A percentile compares a stretch with the other conserved stretches of the same genome.
These are phyloP conservation scores for Trichogramma pretiosum DNA, from an alignment of 1,140 invertebrate species.

Conservation along the genomic window DNA sequence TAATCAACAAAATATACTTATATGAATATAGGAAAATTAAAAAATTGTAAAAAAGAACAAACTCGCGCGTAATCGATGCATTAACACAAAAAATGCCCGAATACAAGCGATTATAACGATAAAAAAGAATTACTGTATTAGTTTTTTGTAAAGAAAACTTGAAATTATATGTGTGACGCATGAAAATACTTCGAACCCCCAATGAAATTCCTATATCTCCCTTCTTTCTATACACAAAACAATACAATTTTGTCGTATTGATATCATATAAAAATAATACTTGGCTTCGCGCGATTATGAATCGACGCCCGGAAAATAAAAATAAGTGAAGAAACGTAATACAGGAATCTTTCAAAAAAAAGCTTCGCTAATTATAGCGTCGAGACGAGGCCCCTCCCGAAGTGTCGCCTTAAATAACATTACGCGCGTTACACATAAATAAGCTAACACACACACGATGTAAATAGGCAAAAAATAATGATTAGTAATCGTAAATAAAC, in stretches of 20 bases:
- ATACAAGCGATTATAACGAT: neutral
- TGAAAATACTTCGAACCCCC: too few species aligned
- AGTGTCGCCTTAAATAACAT: conserved; percentile 19
- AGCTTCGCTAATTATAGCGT: conserved; percentile 2
- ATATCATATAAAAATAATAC: conserved; percentile 2
- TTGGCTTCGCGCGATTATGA: conserved; percentile 16
- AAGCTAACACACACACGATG: conserved; percentile 13
- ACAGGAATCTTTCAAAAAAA: neutral
- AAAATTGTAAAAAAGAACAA: too few species aligned
- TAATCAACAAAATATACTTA: too few species aligned
- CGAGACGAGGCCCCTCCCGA: conserved; percentile 11
- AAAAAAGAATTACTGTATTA: conserved; percentile 3
- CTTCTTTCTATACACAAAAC: conserved; percentile 4
- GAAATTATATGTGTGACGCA: too few species aligned
- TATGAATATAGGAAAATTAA: too few species aligned
- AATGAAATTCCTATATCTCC: neutral
- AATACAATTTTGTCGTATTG: too few species aligned
- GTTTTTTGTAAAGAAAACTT: neutral
- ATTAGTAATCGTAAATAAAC: conserved; percentile 11
- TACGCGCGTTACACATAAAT: conserved; percentile 15
- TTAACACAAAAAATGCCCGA: too few species aligned
- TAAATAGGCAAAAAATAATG: conserved; percentile 12
- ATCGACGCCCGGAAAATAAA: conserved; percentile 7
- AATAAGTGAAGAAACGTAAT: conserved; percentile 1
- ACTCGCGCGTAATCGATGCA: too few species aligned